A percentile compares a stretch with the other conserved stretches of the same genome.
Evolutionary conservation across 92 coral and sea anemone species (phyloP).

Genomic region (Porites rus): DNA sequence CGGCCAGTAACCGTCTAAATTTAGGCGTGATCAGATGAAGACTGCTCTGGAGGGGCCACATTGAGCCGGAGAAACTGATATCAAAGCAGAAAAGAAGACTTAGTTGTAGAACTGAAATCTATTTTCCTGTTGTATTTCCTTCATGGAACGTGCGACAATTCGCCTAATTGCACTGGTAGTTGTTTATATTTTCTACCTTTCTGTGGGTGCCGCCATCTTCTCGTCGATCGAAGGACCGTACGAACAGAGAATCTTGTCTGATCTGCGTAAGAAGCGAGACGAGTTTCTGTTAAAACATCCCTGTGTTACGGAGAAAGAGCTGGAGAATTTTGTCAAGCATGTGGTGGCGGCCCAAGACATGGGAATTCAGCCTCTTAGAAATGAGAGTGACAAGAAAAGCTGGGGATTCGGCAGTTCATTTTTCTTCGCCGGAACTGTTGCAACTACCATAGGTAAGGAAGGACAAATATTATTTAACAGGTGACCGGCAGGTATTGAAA

Average conservation of each 20-base stretch:
- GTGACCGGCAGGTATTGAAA: slow-evolving; percentile 28
- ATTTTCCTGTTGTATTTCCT: not conserved
- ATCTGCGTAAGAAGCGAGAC: slow-evolving; percentile 74
- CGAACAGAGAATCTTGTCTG: slow-evolving; percentile 79
- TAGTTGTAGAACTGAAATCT: not conserved
- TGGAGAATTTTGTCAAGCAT: slow-evolving; percentile 79
- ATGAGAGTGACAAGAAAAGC: slow-evolving; percentile 78
- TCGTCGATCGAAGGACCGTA: slow-evolving; percentile 98
- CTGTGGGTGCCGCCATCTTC: slow-evolving; percentile 96
- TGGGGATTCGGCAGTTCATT: slow-evolving; percentile 98
- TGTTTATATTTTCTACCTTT: slow-evolving; percentile 89
- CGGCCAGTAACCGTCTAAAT: slow-evolving; percentile 42
- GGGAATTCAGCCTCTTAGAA: slow-evolving; percentile 82
- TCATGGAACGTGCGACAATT: slow-evolving; percentile 90
- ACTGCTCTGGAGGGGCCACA: not conserved
- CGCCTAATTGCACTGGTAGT: slow-evolving; percentile 78
- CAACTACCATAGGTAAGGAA: slow-evolving; percentile 95
- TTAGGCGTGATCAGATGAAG: slow-evolving; percentile 42
- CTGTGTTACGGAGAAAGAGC: slow-evolving; percentile 82
- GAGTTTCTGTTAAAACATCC: slow-evolving; percentile 83
- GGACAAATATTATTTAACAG: not conserved
- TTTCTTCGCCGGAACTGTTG: slow-evolving; percentile 95
- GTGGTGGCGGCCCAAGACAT: slow-evolving; percentile 88
- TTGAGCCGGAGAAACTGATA: not conserved
- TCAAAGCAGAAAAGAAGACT: not conserved